Conservation (phyloP, 2,113 vertebrate species). For the Onychorhynchus coronatus region DNA sequence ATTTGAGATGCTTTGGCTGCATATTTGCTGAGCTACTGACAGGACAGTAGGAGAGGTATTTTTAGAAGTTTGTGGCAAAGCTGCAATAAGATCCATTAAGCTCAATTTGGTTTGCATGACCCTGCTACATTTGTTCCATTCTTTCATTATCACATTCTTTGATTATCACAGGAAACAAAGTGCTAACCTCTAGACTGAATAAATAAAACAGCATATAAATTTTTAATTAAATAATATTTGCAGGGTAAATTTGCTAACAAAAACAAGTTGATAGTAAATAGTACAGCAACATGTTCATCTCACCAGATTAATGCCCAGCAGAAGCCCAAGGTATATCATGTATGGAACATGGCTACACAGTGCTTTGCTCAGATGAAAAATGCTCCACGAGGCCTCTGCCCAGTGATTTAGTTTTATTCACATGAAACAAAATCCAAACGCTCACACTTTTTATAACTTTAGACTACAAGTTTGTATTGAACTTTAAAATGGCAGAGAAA, state of each 20-base stretch:
- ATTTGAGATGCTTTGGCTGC: neutral
- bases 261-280: neutral
- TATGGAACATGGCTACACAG: neutral
- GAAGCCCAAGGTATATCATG: neutral
- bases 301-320: neutral
- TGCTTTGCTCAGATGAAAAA: neutral
- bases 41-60: conserved; percentile 35
- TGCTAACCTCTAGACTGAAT: neutral
- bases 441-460: neutral
- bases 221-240: neutral
- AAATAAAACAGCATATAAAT: neutral
- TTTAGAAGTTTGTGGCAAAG: conserved; percentile 59
- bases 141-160: conserved; percentile 74
- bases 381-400: neutral
- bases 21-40: conserved; percentile 18
- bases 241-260: neutral
- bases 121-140: conserved; percentile 67
- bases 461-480: neutral
- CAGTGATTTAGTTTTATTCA: neutral
- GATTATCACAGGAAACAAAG: conserved; percentile 23
- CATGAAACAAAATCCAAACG: neutral
- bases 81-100: conserved; percentile 47
- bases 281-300: neutral
- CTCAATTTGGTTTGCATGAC: conserved; percentile 68
- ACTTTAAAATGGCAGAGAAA: neutral